Conservation (phyloP, 1,140 invertebrate species). For the Zaprionus ornatus region DNA sequence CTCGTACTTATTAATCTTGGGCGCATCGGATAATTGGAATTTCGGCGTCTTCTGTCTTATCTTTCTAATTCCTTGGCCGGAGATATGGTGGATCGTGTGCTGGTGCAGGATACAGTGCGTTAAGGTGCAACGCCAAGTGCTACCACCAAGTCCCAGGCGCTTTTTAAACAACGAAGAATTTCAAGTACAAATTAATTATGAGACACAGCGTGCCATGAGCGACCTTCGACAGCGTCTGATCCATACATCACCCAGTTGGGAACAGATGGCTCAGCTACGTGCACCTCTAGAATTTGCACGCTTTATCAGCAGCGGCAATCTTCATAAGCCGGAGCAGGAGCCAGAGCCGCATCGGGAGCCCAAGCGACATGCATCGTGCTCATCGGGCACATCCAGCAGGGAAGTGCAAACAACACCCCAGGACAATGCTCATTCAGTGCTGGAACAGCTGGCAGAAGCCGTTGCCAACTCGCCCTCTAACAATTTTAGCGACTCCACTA, state of each 20-base stretch:
- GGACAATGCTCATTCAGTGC: neutral
- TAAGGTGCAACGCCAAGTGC: neutral
- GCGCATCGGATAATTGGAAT: conserved; percentile 4
- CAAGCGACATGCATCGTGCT: neutral
- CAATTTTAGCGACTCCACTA: neutral
- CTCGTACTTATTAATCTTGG: conserved; percentile 10
- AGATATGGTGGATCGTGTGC: neutral
- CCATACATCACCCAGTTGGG: conserved; percentile 1
- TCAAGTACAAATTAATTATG: neutral
- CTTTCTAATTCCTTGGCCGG: conserved; percentile 3
- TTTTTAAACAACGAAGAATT: conserved; percentile 1
- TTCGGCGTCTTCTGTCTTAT: neutral
- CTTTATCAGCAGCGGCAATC: conserved; percentile 14
- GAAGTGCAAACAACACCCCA: neutral
- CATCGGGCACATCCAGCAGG: neutral
- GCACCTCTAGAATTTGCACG: conserved; percentile 5
- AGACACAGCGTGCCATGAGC: conserved; percentile 9
- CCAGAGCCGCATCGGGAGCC: neutral
- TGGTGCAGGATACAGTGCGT: neutral
- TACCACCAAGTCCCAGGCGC: neutral
- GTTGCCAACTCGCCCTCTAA: neutral
- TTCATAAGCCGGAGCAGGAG: neutral
- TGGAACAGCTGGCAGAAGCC: conserved; percentile 2
- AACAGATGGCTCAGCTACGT: conserved; percentile 14
- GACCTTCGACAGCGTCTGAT: conserved; percentile 7